These are phyloP conservation scores for Brenthis daphne DNA, from an alignment of 2,888 invertebrate species.

Conservation along the genomic window DNA sequence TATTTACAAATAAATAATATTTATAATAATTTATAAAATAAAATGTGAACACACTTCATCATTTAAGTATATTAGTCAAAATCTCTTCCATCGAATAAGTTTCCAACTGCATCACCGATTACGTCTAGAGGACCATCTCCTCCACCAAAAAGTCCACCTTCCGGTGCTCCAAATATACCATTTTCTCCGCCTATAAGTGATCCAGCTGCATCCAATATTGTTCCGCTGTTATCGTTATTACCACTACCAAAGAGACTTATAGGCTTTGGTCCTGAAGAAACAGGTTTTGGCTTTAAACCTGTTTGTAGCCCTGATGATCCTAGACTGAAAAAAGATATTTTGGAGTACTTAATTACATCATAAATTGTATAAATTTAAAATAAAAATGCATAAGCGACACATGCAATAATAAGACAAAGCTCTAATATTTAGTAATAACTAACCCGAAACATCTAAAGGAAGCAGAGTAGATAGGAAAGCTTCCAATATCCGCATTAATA, in stretches of 20 bases:
- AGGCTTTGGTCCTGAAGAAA: conserved; percentile 67
- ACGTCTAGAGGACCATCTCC: conserved; percentile 64
- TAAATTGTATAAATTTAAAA: not conserved
- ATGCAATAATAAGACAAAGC: not conserved
- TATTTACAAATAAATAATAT: conserved; percentile 15
- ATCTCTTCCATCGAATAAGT: conserved; percentile 59
- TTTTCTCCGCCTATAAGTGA: conserved; percentile 44
- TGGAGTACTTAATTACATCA: not conserved
- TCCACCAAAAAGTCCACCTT: conserved; percentile 42
- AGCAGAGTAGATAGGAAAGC: conserved; percentile 82
- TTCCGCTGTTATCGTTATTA: conserved; percentile 54
- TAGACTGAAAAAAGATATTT: conserved; percentile 55
- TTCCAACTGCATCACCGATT: conserved; percentile 71
- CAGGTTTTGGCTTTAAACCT: conserved; percentile 73
- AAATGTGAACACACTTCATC: too few species aligned
- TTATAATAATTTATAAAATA: not conserved
- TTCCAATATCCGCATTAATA: conserved; percentile 85
- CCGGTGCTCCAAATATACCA: conserved; percentile 40
- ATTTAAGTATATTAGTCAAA: conserved; percentile 33
- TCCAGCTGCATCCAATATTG: conserved; percentile 43
- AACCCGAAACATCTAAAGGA: conserved; percentile 79
- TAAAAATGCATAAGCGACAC: conserved; percentile 1
- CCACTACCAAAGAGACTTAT: conserved; percentile 66
- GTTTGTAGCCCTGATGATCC: conserved; percentile 71
- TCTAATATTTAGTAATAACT: conserved; percentile 29